phyloP scores from a whole-genome alignment of 1,140 invertebrate species.

The Stegodyphus mimosarum region DNA sequence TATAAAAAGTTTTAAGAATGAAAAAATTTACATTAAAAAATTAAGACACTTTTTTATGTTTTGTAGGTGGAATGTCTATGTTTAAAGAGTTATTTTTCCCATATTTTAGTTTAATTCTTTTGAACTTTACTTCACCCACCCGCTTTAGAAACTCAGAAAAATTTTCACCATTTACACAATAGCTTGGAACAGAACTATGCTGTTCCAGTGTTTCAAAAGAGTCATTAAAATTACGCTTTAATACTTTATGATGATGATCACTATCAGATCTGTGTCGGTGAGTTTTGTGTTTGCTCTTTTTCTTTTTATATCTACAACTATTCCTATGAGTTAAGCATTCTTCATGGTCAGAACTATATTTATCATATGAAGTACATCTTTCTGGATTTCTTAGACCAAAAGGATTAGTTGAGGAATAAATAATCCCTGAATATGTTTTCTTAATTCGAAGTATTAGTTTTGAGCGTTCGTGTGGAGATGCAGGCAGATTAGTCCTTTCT shows the following conservation, averaged over 20 bases:
- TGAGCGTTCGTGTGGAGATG: conserved; percentile 37
- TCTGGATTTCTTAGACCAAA: conserved; percentile 25
- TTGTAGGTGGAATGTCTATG: conserved; percentile 59
- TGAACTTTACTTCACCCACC: conserved; percentile 38
- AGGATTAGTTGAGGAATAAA: conserved; percentile 39
- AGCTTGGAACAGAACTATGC: neutral
- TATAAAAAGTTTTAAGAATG: conserved; percentile 36
- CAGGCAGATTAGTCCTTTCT: conserved; percentile 30
- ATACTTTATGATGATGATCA: conserved; percentile 16
- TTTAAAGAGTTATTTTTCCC: conserved; percentile 41
- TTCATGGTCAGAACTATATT: conserved; percentile 3
- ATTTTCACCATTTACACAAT: conserved; percentile 1
- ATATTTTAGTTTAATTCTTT: conserved; percentile 50
- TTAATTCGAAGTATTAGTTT: conserved; percentile 51
- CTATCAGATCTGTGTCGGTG: neutral
- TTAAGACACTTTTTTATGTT: conserved; percentile 57
- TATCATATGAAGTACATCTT: neutral
- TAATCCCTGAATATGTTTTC: conserved; percentile 34
- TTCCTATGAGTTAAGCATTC: conserved; percentile 17
- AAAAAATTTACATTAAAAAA: conserved; percentile 33
- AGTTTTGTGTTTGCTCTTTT: conserved; percentile 51
- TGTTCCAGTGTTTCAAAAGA: neutral
- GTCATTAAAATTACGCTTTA: conserved; percentile 19
- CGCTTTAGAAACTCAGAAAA: conserved; percentile 48
- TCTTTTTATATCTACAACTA: conserved; percentile 41